These are phyloP conservation scores for Archilochus colubris DNA, from an alignment of 2,113 vertebrate genomes.

Conservation along the genomic window DNA sequence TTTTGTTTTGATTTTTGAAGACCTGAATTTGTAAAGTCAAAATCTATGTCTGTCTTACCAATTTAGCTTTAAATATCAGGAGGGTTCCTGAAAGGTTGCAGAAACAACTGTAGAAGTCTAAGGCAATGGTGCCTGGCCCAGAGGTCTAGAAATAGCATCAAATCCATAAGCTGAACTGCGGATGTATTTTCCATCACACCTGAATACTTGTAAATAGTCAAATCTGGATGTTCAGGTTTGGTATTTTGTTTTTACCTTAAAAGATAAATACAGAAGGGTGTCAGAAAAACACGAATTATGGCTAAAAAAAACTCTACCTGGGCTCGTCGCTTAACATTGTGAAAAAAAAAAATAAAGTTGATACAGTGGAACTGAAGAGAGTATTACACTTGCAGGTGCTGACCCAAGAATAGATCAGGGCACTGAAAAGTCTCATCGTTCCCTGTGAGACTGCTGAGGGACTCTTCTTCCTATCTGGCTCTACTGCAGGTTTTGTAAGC, in stretches of 20 bases:
- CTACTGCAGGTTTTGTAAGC: constrained; percentile 54
- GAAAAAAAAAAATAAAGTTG: not conserved
- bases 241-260: constrained; percentile 15
- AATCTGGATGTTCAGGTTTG: constrained; percentile 30
- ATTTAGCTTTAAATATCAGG: constrained; percentile 63
- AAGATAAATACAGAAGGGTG: not conserved
- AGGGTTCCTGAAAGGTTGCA: constrained; percentile 52
- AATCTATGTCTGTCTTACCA: constrained; percentile 34
- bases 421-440: not conserved
- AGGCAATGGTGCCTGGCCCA: constrained; percentile 41
- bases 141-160: constrained; percentile 37
- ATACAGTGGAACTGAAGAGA: not conserved
- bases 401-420: not conserved
- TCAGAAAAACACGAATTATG: not conserved
- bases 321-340: not conserved
- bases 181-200: constrained; percentile 57
- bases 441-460: not conserved
- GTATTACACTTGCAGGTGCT: not conserved
- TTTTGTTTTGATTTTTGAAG: not conserved
- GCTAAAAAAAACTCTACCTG: not conserved
- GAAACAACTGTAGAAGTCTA: constrained; percentile 47
- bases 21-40: not conserved
- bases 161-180: constrained; percentile 39
- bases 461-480: constrained; percentile 46
- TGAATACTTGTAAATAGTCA: constrained; percentile 34